A percentile compares a stretch with the other conserved stretches of the same genome.
These are phyloP conservation scores for Hemicrepidius hirtus DNA, from an alignment of 2,888 invertebrate genomes.

Conservation along the genomic window DNA sequence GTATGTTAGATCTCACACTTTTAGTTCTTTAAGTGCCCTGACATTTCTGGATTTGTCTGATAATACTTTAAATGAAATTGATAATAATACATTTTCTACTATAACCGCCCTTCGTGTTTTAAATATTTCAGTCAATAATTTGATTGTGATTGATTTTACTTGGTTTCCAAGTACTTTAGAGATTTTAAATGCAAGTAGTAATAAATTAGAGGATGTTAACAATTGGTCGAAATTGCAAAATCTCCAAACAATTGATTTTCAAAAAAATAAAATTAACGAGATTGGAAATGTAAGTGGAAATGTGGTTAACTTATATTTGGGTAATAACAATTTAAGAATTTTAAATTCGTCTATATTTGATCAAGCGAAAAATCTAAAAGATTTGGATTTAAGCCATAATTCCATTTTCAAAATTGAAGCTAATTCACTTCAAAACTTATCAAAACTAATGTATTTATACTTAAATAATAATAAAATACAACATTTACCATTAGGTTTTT, in stretches of 20 bases:
- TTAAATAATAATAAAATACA: constrained; percentile 13
- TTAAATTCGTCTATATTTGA: neutral
- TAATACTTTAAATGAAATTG: constrained; percentile 1
- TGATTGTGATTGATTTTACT: constrained; percentile 14
- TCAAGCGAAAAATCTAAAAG: neutral
- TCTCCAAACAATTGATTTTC: neutral
- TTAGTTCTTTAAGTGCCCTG: neutral
- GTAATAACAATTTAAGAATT: constrained; percentile 4
- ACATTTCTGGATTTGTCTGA: constrained; percentile 17
- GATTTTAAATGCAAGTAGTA: neutral
- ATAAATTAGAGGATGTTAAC: neutral
- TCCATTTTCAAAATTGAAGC: neutral
- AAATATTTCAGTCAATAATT: neutral
- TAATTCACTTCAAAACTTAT: constrained; percentile 10
- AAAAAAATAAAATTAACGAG: constrained; percentile 2
- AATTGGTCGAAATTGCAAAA: constrained; percentile 14
- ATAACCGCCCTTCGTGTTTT: neutral
- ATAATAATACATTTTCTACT: neutral
- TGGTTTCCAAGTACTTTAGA: neutral
- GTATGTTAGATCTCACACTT: neutral
- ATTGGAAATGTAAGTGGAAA: neutral
- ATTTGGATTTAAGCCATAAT: constrained; percentile 21
- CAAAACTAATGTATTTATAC: neutral
- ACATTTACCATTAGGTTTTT: constrained; percentile 11
- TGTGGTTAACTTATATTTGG: neutral